Percentiles rank a stretch among this genome's conserved stretches.
Conservation (phyloP, 2,888 invertebrate genomes). For the Mystacides longicornis region DNA sequence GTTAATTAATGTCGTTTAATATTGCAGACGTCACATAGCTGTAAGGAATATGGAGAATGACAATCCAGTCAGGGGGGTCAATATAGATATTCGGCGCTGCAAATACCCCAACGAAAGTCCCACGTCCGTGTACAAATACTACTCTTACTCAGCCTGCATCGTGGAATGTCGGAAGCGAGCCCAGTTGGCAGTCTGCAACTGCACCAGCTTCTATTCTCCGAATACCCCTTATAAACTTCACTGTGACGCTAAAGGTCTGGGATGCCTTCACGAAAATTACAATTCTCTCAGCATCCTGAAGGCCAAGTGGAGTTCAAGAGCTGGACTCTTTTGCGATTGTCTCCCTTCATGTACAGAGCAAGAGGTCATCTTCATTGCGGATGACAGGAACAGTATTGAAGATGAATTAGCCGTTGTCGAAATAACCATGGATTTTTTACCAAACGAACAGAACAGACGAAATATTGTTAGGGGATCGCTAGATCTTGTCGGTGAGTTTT, state of each 20-base stretch:
- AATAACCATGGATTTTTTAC: conserved; percentile 56
- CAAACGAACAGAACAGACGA: conserved; percentile 62
- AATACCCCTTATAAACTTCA: conserved; percentile 39
- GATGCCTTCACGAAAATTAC: conserved; percentile 58
- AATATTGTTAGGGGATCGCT: conserved; percentile 65
- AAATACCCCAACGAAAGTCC: conserved; percentile 62
- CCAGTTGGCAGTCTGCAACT: conserved; percentile 58
- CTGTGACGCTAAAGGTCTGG: conserved; percentile 28
- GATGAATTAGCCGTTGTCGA: conserved; percentile 45
- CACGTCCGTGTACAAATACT: conserved; percentile 51
- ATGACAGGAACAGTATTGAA: conserved; percentile 37
- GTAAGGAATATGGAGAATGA: conserved; percentile 63
- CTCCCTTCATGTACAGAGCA: conserved; percentile 68
- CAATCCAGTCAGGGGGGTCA: conserved; percentile 53
- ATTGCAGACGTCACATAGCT: conserved; percentile 46
- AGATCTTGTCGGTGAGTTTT: conserved; percentile 60
- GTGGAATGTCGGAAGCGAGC: conserved; percentile 66
- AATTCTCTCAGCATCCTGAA: conserved; percentile 56
- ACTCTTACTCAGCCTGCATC: conserved; percentile 66
- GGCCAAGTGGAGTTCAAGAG: conserved; percentile 46
- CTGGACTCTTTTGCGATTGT: conserved; percentile 61
- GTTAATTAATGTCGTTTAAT: too few species aligned
- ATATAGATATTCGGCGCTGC: conserved; percentile 63
- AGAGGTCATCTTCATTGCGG: conserved; percentile 57
- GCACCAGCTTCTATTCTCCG: conserved; percentile 65